Conservation (phyloP, 2,888 invertebrate species). For the Pyrocoelia pectoralis region DNA sequence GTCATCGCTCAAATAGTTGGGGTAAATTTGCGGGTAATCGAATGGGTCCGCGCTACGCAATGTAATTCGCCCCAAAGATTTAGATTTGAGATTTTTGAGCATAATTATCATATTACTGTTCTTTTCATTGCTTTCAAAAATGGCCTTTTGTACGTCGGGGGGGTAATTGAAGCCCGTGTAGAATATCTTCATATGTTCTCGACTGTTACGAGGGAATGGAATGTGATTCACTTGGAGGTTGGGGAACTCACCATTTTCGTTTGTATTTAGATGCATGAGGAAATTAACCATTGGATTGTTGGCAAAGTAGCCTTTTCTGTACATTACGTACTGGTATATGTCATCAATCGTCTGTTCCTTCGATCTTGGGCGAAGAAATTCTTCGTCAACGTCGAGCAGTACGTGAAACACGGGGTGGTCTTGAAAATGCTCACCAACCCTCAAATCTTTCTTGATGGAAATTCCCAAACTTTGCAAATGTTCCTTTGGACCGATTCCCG, state of each 20-base stretch:
- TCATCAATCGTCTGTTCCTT: neutral
- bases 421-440: neutral
- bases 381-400: neutral
- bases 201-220: neutral
- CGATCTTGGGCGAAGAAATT: neutral
- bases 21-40: constrained; percentile 67
- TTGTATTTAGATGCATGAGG: neutral
- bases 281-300: neutral
- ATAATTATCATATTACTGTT: neutral
- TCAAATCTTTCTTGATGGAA: neutral
- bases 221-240: neutral
- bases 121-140: neutral
- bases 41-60: constrained; percentile 64
- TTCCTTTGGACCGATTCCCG: no score
- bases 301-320: neutral
- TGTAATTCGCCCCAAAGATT: neutral
- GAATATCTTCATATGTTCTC: neutral
- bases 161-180: no score
- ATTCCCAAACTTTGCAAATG: neutral
- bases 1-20: constrained; percentile 68
- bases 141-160: neutral
- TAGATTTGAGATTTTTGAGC: constrained; percentile 56
- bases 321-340: neutral
- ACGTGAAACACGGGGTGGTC: neutral
- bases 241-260: constrained; percentile 39